A percentile compares a stretch with the other conserved stretches of the same genome.
Evolutionary conservation across 2,797 vertebrate species (phyloP).

Genomic region (Clarias laeviceps): DNA sequence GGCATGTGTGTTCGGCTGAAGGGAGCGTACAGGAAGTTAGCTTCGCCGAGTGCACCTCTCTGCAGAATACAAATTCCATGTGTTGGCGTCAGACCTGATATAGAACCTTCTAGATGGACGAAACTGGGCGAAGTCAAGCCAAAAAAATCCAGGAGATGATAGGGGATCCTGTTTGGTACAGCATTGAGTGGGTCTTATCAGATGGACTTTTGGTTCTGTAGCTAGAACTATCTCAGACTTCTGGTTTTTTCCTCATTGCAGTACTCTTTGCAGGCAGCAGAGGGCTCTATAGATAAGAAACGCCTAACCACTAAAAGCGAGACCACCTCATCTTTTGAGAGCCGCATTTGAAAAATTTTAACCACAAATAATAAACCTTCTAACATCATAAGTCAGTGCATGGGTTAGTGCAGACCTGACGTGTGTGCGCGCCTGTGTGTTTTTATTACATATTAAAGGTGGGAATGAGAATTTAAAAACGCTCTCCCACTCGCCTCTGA

Average conservation of each 20-base stretch:
- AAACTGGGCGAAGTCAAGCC: not conserved
- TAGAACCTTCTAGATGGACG: not conserved
- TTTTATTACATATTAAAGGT: constrained; percentile 48
- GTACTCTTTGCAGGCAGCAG: not conserved
- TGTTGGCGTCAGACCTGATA: not conserved
- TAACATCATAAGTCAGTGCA: not conserved
- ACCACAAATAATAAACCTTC: not conserved
- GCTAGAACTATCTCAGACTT: not conserved
- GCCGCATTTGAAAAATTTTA: not conserved
- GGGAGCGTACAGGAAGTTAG: not conserved
- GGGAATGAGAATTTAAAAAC: constrained; percentile 22
- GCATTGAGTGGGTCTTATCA: not conserved
- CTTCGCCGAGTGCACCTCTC: not conserved
- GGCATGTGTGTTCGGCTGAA: not conserved
- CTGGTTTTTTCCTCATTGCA: not conserved
- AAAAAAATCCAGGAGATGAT: not conserved
- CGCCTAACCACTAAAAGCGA: not conserved
- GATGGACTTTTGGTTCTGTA: not conserved
- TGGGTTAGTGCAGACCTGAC: not conserved
- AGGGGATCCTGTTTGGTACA: not conserved
- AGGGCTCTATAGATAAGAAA: not conserved
- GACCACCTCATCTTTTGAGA: not conserved
- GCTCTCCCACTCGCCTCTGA: constrained; percentile 14
- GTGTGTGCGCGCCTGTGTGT: constrained; percentile 15
- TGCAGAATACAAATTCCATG: not conserved